Evolutionary conservation across 2,888 invertebrate genomes (phyloP).

Genomic region (Microctonus aethiopoides): DNA sequence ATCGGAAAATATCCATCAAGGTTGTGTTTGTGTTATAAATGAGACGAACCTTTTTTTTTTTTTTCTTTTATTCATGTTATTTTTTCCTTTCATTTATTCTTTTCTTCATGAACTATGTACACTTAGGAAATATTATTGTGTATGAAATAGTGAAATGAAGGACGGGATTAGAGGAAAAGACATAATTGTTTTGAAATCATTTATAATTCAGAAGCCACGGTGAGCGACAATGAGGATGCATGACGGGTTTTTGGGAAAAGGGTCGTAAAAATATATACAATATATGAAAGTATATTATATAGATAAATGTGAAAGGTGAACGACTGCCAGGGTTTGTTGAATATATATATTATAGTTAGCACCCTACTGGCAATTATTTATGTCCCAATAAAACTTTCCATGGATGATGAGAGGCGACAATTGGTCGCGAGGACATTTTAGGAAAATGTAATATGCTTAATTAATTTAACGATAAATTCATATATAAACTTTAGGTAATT

Average conservation of each 20-base stretch:
- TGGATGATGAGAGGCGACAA: background rate
- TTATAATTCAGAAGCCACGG: slow-evolving; percentile 29
- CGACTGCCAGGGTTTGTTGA: too few species aligned
- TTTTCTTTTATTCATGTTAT: too few species aligned
- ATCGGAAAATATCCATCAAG: background rate
- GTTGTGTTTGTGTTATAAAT: too few species aligned
- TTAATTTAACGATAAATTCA: too few species aligned
- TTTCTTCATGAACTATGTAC: background rate
- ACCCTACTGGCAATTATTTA: slow-evolving; percentile 39
- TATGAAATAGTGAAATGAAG: background rate
- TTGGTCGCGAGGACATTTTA: background rate
- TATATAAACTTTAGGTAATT: too few species aligned
- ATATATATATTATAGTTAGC: background rate
- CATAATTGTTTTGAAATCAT: slow-evolving; percentile 13
- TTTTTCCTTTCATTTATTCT: too few species aligned
- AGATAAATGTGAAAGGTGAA: background rate
- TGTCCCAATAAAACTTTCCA: slow-evolving; percentile 44
- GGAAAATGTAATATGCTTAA: background rate
- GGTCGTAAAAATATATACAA: slow-evolving; percentile 23
- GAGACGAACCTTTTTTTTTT: too few species aligned
- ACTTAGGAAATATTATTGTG: background rate
- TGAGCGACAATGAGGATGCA: background rate
- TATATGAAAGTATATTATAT: background rate
- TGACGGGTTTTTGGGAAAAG: slow-evolving; percentile 22
- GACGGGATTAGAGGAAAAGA: background rate